phyloP scores from a whole-genome alignment of 2,113 vertebrate species.

The Chlorodrepanis virens region DNA sequence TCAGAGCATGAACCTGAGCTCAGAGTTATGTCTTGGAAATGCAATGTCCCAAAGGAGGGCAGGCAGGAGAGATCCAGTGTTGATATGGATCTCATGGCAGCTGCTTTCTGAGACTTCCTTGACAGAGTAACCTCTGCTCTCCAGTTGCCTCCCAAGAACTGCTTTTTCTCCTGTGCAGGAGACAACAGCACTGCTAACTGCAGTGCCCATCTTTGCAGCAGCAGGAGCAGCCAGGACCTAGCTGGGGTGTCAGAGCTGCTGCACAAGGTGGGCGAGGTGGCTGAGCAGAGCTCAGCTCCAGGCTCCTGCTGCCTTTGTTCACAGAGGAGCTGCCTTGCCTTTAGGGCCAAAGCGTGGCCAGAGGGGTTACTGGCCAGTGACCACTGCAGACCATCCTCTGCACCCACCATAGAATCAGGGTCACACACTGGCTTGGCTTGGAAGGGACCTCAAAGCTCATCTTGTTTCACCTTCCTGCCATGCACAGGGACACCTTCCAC shows the following conservation, averaged over 20 bases:
- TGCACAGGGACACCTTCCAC: neutral
- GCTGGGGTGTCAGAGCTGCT: neutral
- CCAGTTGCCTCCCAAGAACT: neutral
- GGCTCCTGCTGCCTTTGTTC: neutral
- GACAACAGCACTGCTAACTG: neutral
- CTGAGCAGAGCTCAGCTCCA: neutral
- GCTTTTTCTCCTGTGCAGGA: neutral
- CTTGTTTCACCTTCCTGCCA: neutral
- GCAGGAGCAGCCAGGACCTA: neutral
- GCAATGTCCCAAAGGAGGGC: neutral
- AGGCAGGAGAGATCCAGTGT: neutral
- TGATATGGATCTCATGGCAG: neutral
- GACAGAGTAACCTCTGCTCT: neutral
- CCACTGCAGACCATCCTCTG: neutral
- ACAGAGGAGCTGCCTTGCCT: neutral
- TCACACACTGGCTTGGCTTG: neutral
- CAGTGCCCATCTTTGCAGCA: neutral
- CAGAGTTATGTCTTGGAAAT: neutral
- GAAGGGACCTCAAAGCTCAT: neutral
- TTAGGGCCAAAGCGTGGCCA: neutral
- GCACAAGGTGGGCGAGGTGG: neutral
- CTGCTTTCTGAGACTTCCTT: neutral
- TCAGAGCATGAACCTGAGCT: neutral
- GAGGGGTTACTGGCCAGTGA: accelerated
- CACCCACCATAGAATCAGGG: neutral